phyloP scores from a whole-genome alignment of 2,888 invertebrate genomes.

The Mesoligia furuncula region DNA sequence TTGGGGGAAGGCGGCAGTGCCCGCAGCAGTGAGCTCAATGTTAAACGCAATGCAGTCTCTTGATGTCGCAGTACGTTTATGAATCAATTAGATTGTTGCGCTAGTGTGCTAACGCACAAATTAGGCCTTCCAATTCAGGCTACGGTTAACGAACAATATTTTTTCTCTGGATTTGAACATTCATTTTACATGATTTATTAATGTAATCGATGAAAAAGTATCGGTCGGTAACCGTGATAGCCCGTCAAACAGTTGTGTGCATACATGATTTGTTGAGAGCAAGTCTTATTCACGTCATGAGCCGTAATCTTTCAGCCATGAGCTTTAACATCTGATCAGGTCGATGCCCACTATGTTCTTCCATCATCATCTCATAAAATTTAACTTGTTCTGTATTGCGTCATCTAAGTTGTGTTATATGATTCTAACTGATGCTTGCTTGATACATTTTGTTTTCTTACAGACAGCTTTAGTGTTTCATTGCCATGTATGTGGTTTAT shows the following conservation, averaged over 20 bases:
- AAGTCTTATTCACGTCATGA: constrained; percentile 80
- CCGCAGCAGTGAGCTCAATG: constrained; percentile 94
- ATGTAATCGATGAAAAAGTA: constrained; percentile 62
- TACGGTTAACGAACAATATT: constrained; percentile 84
- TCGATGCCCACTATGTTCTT: constrained; percentile 68
- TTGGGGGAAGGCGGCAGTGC: constrained; percentile 93
- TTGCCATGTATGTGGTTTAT: constrained; percentile 71
- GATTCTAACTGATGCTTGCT: constrained; percentile 78
- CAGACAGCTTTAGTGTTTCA: constrained; percentile 72
- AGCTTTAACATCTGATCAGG: constrained; percentile 76
- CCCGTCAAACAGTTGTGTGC: constrained; percentile 82
- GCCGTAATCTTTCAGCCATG: constrained; percentile 78
- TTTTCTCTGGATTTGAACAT: constrained; percentile 54
- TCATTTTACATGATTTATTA: constrained; percentile 37
- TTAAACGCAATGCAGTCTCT: constrained; percentile 93
- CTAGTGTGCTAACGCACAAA: constrained; percentile 90
- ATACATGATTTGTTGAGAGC: constrained; percentile 78
- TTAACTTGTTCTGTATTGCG: constrained; percentile 68
- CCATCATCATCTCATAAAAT: constrained; percentile 69
- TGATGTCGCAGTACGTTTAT: constrained; percentile 90
- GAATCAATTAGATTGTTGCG: constrained; percentile 88
- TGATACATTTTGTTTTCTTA: constrained; percentile 73
- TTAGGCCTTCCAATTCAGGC: constrained; percentile 80
- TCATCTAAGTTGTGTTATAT: constrained; percentile 72
- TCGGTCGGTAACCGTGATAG: constrained; percentile 83